Evolutionary conservation across 2,797 vertebrate species (phyloP).

Genomic region (Falco biarmicus): DNA sequence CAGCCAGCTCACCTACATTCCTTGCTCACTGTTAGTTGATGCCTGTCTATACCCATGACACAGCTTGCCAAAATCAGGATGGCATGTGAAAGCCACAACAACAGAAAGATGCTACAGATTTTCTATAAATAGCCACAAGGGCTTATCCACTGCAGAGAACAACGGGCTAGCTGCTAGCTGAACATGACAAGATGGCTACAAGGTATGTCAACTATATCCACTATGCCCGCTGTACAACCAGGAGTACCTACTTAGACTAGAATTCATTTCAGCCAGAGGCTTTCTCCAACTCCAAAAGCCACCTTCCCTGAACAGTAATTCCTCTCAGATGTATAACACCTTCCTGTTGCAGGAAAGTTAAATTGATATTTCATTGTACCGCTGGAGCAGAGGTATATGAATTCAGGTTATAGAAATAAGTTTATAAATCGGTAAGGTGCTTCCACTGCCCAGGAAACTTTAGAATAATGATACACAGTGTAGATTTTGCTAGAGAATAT

Average conservation of each 20-base stretch:
- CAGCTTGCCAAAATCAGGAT: neutral
- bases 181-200: neutral
- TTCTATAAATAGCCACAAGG: neutral
- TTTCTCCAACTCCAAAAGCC: neutral
- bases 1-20: neutral
- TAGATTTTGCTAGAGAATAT: neutral
- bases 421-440: neutral
- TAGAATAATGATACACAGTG: neutral
- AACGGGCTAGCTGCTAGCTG: neutral
- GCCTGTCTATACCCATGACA: neutral
- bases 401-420: neutral
- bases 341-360: neutral
- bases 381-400: neutral
- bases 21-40: neutral
- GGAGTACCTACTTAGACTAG: neutral
- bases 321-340: neutral
- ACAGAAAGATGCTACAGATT: neutral
- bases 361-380: neutral
- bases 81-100: neutral
- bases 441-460: neutral
- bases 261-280: too few species aligned
- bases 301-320: neutral
- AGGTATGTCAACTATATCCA: neutral
- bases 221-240: neutral
- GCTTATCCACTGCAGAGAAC: neutral